Evolutionary conservation across 2,113 vertebrate genomes (phyloP).

Genomic region (Eira barbara): DNA sequence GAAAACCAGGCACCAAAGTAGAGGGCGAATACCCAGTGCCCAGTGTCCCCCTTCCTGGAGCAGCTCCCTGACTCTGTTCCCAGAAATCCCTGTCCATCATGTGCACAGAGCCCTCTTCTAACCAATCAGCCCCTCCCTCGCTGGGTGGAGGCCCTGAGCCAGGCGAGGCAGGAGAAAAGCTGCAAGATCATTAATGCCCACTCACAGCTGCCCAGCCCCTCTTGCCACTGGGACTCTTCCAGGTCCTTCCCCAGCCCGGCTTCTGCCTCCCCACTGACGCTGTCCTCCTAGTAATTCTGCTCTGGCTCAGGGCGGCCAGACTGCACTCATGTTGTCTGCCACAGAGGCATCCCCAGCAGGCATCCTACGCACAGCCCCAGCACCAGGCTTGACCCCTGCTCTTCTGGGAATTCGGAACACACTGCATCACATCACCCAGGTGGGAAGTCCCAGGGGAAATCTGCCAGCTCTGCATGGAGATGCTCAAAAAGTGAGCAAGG

Average conservation of each 20-base stretch:
- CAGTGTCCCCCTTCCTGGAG: not conserved
- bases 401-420: not conserved
- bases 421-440: not conserved
- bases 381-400: not conserved
- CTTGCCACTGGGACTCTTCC: not conserved
- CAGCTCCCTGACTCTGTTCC: not conserved
- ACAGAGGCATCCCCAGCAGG: not conserved
- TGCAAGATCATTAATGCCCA: not conserved
- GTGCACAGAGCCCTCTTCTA: not conserved
- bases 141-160: not conserved
- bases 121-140: not conserved
- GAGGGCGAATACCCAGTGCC: not conserved
- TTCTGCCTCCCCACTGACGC: not conserved
- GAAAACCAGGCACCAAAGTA: not conserved
- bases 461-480: not conserved
- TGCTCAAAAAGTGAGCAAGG: not conserved
- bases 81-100: not conserved
- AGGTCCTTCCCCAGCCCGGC: not conserved
- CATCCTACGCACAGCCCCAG: accelerated
- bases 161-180: not conserved
- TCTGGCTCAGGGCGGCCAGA: not conserved
- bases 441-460: not conserved
- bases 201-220: not conserved
- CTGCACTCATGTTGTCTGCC: not conserved
- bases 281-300: not conserved